Evolutionary conservation across 2,113 vertebrate genomes (phyloP).

Genomic region (Pachyramphus minor): DNA sequence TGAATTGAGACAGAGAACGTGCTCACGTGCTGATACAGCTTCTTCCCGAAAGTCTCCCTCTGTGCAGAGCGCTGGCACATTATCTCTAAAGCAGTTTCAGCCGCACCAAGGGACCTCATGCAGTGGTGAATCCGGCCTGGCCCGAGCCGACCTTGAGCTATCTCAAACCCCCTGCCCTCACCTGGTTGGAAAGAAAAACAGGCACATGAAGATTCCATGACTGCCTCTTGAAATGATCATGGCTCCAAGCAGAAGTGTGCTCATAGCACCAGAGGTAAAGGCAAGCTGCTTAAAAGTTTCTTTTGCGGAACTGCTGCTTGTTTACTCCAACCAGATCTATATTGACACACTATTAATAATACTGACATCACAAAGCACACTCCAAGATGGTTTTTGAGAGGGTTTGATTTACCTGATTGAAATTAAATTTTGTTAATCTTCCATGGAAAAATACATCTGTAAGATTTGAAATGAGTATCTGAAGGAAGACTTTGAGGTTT

Average conservation of each 20-base stretch:
- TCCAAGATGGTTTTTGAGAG: background rate
- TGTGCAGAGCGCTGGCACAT: constrained; percentile 79
- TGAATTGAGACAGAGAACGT: background rate
- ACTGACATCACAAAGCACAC: background rate
- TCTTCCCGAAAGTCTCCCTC: constrained; percentile 83
- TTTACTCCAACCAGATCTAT: background rate
- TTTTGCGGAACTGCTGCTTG: background rate
- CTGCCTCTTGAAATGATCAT: background rate
- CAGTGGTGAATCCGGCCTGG: constrained; percentile 92
- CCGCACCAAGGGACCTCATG: constrained; percentile 84
- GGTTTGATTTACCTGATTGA: background rate
- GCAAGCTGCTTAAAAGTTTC: background rate
- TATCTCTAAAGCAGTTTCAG: constrained; percentile 82
- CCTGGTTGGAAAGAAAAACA: constrained; percentile 69
- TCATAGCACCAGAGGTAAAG: background rate
- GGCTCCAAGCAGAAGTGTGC: background rate
- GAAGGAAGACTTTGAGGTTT: background rate
- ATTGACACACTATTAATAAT: background rate
- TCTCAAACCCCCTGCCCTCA: constrained; percentile 90
- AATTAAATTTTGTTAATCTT: background rate
- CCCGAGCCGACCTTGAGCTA: constrained; percentile 88
- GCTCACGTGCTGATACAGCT: constrained; percentile 86
- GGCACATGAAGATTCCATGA: accelerated
- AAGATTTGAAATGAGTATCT: background rate
- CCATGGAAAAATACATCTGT: background rate